Percentiles rank a stretch among this genome's conserved stretches.
Evolutionary conservation across 2,113 vertebrate species (phyloP).

Genomic region (Prunella fulvescens): DNA sequence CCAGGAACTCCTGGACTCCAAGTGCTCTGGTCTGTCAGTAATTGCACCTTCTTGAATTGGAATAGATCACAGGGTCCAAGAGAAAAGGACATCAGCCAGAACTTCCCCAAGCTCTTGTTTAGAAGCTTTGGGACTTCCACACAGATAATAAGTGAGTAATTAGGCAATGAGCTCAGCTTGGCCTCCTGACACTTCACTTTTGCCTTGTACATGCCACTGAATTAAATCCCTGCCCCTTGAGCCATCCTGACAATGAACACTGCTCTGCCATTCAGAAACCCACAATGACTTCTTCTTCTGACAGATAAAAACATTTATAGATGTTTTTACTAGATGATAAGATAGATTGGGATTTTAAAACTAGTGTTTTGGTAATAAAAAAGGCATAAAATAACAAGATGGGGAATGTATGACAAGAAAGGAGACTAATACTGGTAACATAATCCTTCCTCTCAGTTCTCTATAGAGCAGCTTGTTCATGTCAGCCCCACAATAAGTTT

Average conservation of each 20-base stretch:
- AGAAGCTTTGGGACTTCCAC: background rate
- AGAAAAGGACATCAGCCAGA: background rate
- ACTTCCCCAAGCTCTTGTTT: background rate
- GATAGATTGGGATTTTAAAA: background rate
- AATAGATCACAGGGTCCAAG: background rate
- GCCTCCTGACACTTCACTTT: background rate
- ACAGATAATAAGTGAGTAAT: background rate
- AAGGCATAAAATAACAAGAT: background rate
- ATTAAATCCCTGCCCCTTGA: background rate
- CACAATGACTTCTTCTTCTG: background rate
- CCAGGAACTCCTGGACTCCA: background rate
- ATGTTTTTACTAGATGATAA: background rate
- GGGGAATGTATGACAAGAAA: background rate
- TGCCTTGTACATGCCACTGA: background rate
- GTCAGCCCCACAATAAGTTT: background rate
- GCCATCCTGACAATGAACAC: background rate
- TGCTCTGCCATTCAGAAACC: fast-evolving
- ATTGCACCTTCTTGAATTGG: background rate
- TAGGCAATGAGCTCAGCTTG: background rate
- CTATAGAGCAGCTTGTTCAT: background rate
- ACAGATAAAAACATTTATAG: background rate
- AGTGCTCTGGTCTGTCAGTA: background rate
- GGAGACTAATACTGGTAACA: background rate
- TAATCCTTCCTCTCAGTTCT: background rate
- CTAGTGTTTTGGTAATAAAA: background rate